Evolutionary conservation across 2,113 vertebrate species (phyloP).

Genomic region (Columba janthina): DNA sequence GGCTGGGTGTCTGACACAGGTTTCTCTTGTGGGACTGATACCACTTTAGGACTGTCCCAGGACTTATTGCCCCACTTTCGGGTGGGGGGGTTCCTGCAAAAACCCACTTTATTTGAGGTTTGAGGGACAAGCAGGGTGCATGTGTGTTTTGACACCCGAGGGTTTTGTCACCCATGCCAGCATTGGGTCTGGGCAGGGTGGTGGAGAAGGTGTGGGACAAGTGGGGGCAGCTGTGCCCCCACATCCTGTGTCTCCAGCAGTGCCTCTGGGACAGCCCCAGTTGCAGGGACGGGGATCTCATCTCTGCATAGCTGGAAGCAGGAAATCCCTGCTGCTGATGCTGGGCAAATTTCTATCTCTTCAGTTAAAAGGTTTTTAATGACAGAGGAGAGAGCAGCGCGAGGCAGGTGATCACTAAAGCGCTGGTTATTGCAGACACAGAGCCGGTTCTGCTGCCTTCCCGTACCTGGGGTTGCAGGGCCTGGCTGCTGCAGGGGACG

Average conservation of each 20-base stretch:
- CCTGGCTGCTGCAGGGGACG: neutral
- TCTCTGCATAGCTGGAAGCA: neutral
- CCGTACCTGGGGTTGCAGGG: neutral
- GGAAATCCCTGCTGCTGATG: accelerated
- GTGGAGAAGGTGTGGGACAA: neutral
- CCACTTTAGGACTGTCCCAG: neutral
- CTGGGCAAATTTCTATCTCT: neutral
- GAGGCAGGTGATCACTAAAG: neutral
- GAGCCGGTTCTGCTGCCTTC: neutral
- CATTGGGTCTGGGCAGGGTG: neutral
- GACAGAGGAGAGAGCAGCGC: neutral
- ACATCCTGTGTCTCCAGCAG: accelerated
- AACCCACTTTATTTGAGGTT: neutral
- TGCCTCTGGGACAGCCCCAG: accelerated
- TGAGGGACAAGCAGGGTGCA: neutral
- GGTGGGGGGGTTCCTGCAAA: neutral
- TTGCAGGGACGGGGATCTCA: accelerated
- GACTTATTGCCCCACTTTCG: accelerated
- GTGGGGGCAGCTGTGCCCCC: accelerated
- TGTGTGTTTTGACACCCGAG: neutral
- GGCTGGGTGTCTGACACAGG: neutral
- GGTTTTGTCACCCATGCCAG: neutral
- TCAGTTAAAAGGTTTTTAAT: neutral
- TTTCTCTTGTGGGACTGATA: neutral
- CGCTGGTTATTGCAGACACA: neutral